A percentile compares a stretch with the other conserved stretches of the same genome.
Evolutionary conservation across 2,113 vertebrate genomes (phyloP).

Genomic region (Pungitius pungitius): DNA sequence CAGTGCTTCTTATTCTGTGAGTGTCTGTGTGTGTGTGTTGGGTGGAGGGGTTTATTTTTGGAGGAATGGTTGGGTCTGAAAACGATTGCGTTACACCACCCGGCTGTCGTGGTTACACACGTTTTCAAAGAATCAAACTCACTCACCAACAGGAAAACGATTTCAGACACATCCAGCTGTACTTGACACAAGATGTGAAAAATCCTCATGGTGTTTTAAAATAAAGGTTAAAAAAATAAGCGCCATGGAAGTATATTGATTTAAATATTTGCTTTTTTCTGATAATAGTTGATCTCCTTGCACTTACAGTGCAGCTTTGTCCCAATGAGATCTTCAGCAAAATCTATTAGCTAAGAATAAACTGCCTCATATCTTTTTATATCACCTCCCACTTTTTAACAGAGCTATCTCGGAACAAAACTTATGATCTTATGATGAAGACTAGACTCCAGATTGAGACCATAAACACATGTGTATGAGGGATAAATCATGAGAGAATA

Average conservation of each 20-base stretch:
- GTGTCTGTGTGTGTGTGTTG: conserved; percentile 22
- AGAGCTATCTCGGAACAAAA: too few relatives aligned
- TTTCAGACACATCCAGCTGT: not conserved
- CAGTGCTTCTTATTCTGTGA: conserved; percentile 22
- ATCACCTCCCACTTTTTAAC: too few relatives aligned
- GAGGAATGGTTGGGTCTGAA: conserved; percentile 61
- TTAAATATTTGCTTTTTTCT: not conserved
- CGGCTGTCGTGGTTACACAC: conserved; percentile 21
- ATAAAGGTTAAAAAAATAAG: not conserved
- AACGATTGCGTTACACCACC: conserved; percentile 67
- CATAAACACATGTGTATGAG: too few relatives aligned
- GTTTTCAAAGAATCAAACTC: conserved; percentile 44
- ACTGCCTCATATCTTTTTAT: not conserved
- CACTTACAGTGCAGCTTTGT: not conserved
- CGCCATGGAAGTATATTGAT: not conserved
- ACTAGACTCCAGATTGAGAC: not conserved
- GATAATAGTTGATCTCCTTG: not conserved
- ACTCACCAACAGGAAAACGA: not conserved
- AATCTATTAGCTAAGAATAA: not conserved
- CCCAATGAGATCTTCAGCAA: not conserved
- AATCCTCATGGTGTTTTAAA: not conserved
- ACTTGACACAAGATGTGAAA: not conserved
- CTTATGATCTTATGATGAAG: too few relatives aligned
- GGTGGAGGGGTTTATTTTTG: conserved; percentile 73
- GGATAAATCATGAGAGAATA: not conserved